A percentile compares a stretch with the other conserved stretches of the same genome.
Conservation (phyloP, 2,888 invertebrate genomes). For the Abscondita cerata region DNA sequence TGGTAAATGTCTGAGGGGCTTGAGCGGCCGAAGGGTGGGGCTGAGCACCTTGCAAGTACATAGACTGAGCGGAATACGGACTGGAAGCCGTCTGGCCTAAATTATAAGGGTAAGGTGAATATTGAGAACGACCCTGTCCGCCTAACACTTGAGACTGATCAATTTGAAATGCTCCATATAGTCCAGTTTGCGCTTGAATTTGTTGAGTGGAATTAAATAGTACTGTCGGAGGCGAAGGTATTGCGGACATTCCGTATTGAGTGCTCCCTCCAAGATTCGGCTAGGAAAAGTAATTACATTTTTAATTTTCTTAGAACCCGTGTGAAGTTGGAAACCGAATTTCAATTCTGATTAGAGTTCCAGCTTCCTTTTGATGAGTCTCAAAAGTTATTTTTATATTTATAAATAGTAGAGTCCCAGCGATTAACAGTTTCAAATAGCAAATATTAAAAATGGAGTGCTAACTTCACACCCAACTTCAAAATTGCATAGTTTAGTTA, state of each 20-base stretch:
- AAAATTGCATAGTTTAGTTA: too few relatives aligned
- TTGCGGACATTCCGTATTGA: slow-evolving; percentile 83
- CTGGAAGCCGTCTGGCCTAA: slow-evolving; percentile 68
- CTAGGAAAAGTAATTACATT: too few relatives aligned
- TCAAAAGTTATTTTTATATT: too few relatives aligned
- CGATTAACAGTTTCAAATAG: too few relatives aligned
- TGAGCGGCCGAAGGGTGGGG: slow-evolving; percentile 66
- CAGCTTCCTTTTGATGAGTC: too few relatives aligned
- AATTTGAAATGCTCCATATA: slow-evolving; percentile 84
- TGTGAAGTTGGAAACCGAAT: too few relatives aligned
- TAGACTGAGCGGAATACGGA: slow-evolving; percentile 75
- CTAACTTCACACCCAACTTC: too few relatives aligned
- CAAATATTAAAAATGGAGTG: too few relatives aligned
- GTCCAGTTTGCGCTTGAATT: slow-evolving; percentile 63
- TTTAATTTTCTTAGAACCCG: too few relatives aligned
- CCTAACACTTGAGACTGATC: slow-evolving; percentile 62
- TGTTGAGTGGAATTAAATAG: slow-evolving; percentile 80
- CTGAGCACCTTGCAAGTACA: slow-evolving; percentile 63
- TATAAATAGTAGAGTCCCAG: too few relatives aligned
- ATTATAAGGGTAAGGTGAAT: slow-evolving; percentile 75
- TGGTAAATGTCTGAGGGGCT: slow-evolving; percentile 76
- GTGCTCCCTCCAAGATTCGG: slow-evolving; percentile 57
- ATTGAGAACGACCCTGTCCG: slow-evolving; percentile 79
- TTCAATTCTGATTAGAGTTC: too few relatives aligned
- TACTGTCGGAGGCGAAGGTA: slow-evolving; percentile 86